Percentiles rank a stretch among this genome's conserved stretches.
Evolutionary conservation across 2,888 invertebrate genomes (phyloP).

Genomic region (Pantelozetes paolii): DNA sequence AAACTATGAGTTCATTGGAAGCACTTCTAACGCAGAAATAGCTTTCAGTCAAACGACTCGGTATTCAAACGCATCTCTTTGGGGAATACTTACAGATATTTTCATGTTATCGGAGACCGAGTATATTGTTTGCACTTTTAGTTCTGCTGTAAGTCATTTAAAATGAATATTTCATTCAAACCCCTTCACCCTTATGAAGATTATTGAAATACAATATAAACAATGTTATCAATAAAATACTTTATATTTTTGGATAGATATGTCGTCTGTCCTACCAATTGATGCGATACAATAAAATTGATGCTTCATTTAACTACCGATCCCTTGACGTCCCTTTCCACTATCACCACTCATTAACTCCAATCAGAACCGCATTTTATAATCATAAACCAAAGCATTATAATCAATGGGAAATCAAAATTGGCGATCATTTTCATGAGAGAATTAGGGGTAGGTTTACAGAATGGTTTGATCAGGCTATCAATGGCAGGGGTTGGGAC

Average conservation of each 20-base stretch:
- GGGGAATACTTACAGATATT: constrained; percentile 7
- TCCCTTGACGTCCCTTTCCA: constrained; percentile 22
- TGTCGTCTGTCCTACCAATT: constrained; percentile 20
- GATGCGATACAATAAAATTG: constrained; percentile 12
- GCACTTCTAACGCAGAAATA: background rate
- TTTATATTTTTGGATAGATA: background rate
- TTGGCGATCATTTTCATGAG: constrained; percentile 19
- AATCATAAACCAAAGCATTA: background rate
- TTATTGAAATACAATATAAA: no score
- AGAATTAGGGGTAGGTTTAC: constrained; percentile 9
- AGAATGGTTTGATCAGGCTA: constrained; percentile 29
- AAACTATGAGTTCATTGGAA: background rate
- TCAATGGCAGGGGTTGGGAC: constrained; percentile 35
- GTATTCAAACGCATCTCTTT: constrained; percentile 31
- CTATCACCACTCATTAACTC: constrained; percentile 28
- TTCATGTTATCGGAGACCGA: constrained; percentile 6
- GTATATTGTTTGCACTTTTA: constrained; percentile 23
- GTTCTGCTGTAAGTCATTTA: constrained; percentile 17
- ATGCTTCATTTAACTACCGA: background rate
- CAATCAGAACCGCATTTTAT: constrained; percentile 5
- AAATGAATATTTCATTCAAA: no score
- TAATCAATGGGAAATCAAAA: constrained; percentile 17
- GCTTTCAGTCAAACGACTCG: constrained; percentile 9
- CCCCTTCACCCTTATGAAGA: no score
- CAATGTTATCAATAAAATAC: no score